Evolutionary conservation across 2,797 vertebrate species (phyloP).

Genomic region (Pseudochromis fuscus): DNA sequence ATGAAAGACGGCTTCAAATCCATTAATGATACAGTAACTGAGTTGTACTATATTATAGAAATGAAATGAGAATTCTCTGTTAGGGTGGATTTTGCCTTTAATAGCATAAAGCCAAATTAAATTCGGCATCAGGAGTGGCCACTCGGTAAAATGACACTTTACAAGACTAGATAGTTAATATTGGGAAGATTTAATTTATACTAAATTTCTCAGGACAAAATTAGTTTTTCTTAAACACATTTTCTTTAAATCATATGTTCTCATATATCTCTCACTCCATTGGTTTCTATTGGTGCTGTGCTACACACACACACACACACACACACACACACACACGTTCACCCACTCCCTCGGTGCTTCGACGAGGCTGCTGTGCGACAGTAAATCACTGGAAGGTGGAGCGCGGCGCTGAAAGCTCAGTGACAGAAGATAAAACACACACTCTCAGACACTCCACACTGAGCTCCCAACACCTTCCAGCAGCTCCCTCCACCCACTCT

Average conservation of each 20-base stretch:
- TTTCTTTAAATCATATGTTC: constrained; percentile 36
- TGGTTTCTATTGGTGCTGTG: constrained; percentile 29
- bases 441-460: constrained; percentile 46
- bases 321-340: constrained; percentile 16
- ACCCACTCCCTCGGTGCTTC: constrained; percentile 32
- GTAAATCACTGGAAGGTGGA: constrained; percentile 80
- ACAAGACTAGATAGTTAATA: not conserved
- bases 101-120: constrained; percentile 26
- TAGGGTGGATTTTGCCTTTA: not conserved
- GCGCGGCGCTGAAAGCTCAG: constrained; percentile 63
- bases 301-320: constrained; percentile 17
- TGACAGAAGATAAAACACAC: constrained; percentile 83
- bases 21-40: constrained; percentile 38
- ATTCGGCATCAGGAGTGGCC: not conserved
- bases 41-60: constrained; percentile 12
- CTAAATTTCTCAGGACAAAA: constrained; percentile 27
- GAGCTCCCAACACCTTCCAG: constrained; percentile 44
- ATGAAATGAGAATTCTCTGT: constrained; percentile 10
- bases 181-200: constrained; percentile 27
- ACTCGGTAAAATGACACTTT: constrained; percentile 2
- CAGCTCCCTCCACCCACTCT: constrained; percentile 25
- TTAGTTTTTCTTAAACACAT: constrained; percentile 20
- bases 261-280: constrained; percentile 27
- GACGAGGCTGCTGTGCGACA: constrained; percentile 61
- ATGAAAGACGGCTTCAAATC: constrained; percentile 37